Base-by-base conservation (phyloP, 2,888 invertebrate species). In the Polydesmus complanatus region DNA sequence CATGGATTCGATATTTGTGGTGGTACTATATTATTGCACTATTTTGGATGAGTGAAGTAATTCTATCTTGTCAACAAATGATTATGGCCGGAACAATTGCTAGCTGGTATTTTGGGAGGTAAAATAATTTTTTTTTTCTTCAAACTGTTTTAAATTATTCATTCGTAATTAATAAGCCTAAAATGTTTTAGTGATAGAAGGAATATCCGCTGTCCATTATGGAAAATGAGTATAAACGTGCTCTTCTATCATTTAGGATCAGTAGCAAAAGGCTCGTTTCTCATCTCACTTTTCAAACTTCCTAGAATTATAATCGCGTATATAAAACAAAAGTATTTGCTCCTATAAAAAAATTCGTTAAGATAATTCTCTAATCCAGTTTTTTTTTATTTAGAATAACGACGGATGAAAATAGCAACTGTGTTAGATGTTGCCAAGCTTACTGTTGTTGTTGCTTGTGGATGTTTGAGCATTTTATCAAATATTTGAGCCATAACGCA, bases 11-110 rank as follows among this genome's bases (percentile, higher is more conserved):
- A 70, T 88, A 90, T 68, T 88, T 95, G 86, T 90, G 94, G 86
- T 93, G 92, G 91, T 83, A 93, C 67, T 90, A 93, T 71, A 78
- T 90, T 14, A 70, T 94, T 57, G 94, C 90, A 51, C 79, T 95
- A 23, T 81, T 96, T 65, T 96, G 95, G 95, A 85, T 86, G 14
- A 85, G 88, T 26, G 94, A 96, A 77, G 94, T 94, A 72, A 91
- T 95, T 67, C 83, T 92, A 68, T 92, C 89, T 18, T 93, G 93
- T 71, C 93, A 95, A 73, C 89, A 91, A 73, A 89, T 95, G 83
- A 87, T 93, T 1, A 84, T 95, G 64, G 88, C 94, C 21, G 92
- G 93, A 14, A 84, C 94, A 22, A 92, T 95, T 1, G 89, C 92
- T 0, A 85, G 85, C 69, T 96, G 95, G 95, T 95, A 92, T 74